These are phyloP conservation scores for Pluvialis apricaria DNA, from an alignment of 2,113 vertebrate genomes.

Conservation along the genomic window DNA sequence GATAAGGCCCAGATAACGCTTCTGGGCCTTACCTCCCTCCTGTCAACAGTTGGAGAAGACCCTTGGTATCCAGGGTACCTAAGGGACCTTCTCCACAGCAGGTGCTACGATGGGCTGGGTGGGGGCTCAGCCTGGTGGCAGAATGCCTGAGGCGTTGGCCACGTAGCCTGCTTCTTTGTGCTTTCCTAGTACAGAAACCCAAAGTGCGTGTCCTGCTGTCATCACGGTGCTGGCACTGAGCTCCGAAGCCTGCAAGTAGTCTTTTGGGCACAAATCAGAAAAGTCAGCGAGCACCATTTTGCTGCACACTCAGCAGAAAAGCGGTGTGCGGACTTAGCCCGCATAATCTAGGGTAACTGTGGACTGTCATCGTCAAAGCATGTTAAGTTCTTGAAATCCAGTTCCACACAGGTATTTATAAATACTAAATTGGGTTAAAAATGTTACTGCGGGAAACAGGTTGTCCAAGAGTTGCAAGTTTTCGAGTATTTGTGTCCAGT, in stretches of 20 bases:
- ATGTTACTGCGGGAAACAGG: neutral
- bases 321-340: neutral
- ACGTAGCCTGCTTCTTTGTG: neutral
- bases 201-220: neutral
- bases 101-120: neutral
- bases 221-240: too few species aligned
- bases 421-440: neutral
- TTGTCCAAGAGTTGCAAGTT: neutral
- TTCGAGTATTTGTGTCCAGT: neutral
- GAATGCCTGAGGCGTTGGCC: neutral
- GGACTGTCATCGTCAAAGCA: neutral
- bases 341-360: rapidly evolving
- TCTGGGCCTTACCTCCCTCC: neutral
- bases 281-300: rapidly evolving
- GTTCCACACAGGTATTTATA: neutral
- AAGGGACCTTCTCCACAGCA: neutral
- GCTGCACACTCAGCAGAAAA: neutral
- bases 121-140: neutral
- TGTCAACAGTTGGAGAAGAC: neutral
- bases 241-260: neutral
- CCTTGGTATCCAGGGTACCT: neutral
- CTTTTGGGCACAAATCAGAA: neutral
- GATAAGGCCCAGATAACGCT: neutral
- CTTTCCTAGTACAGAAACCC: neutral
- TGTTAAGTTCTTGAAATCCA: neutral